Evolutionary conservation across 2,888 invertebrate species (phyloP).

Genomic region (Drosophila limbata): DNA sequence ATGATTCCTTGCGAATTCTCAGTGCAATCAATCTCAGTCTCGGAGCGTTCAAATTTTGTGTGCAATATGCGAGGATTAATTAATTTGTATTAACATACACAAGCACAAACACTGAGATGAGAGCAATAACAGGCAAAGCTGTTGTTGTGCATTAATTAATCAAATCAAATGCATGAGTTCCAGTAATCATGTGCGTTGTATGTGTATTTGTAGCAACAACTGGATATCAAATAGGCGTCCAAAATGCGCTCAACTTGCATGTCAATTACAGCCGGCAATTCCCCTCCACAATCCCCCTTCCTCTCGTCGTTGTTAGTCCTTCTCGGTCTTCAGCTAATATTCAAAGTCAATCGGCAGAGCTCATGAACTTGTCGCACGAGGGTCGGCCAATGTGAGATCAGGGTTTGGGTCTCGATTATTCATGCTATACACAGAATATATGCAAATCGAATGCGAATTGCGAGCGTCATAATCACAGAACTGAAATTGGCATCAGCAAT

Average conservation of each 20-base stretch:
- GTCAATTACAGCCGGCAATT: constrained; percentile 74
- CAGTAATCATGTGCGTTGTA: constrained; percentile 75
- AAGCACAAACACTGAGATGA: constrained; percentile 3
- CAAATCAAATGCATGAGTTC: constrained; percentile 77
- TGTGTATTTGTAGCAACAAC: constrained; percentile 48
- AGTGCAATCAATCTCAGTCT: constrained; percentile 71
- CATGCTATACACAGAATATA: constrained; percentile 69
- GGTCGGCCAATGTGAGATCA: constrained; percentile 46
- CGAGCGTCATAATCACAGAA: constrained; percentile 64
- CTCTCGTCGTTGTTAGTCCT: not conserved
- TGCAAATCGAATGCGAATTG: constrained; percentile 78
- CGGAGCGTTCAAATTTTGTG: constrained; percentile 33
- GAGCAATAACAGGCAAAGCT: constrained; percentile 23
- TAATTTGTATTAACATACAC: constrained; percentile 74
- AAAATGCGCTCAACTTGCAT: constrained; percentile 73
- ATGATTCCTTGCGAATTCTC: not conserved
- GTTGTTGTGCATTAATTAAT: constrained; percentile 72
- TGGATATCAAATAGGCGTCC: constrained; percentile 73
- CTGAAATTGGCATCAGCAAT: constrained; percentile 27
- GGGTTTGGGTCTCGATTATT: constrained; percentile 62
- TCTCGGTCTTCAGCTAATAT: constrained; percentile 58
- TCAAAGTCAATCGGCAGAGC: constrained; percentile 75
- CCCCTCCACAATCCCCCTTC: not conserved
- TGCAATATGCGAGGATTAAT: constrained; percentile 76
- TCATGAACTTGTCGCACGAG: constrained; percentile 69